Evolutionary conservation across 2,888 invertebrate species (phyloP).

Genomic region (Diploptera punctata): DNA sequence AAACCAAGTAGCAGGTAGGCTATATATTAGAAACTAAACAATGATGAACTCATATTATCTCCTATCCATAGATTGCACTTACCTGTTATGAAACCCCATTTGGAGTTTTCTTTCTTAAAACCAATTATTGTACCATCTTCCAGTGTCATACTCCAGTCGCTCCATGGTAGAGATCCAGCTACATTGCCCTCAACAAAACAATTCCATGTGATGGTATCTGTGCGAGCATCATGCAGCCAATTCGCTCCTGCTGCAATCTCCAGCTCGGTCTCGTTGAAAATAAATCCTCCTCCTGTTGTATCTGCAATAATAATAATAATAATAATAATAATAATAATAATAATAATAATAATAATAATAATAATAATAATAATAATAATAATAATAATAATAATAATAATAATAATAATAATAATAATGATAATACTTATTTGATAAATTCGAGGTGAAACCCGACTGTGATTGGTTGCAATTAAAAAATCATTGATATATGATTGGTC

Average conservation of each 20-base stretch:
- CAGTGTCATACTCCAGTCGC: background rate
- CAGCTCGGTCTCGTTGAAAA: background rate
- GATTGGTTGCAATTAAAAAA: no score
- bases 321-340: no score
- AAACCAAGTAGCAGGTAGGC: no score
- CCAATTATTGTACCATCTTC: background rate
- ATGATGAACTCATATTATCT: no score
- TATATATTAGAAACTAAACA: background rate
- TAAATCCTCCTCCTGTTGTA: background rate
- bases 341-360: no score
- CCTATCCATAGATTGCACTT: background rate
- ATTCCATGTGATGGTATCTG: background rate
- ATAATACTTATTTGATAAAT: no score
- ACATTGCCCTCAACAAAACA: background rate
- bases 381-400: background rate
- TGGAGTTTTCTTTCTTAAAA: background rate
- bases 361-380: background rate
- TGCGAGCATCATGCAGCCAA: background rate
- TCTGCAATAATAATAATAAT: no score
- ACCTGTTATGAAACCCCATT: constrained; percentile 5
- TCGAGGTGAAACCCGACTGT: no score
- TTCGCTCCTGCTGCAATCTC: background rate
- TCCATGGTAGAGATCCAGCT: background rate
- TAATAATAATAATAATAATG: background rate
- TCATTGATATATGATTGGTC: no score